Evolutionary conservation across 1,140 invertebrate species (phyloP), one percentile per base, ranked within the genome.

Genomic region (Drosophila asahinai): DNA sequence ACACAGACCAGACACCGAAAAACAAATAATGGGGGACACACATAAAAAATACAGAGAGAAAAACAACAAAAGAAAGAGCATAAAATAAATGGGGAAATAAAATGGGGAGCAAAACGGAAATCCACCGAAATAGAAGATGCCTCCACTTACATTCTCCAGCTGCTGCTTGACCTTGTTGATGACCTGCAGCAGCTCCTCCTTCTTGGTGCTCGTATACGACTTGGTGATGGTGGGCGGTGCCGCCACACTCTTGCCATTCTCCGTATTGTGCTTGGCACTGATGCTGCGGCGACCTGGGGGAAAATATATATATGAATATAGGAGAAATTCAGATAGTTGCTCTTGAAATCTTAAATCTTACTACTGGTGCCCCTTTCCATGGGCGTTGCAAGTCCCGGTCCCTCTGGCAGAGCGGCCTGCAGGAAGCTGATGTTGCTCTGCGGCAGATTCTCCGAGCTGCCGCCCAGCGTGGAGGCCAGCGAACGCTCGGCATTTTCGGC

Each of bases 151-250:
- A 93, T 96, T 98, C 94, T 98, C 97, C 52, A 98, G 93, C 93
- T 98, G 97, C 82, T 96, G 95, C 91, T 97, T 95, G 0, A 97
- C 98, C 93, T 98, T 97, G 89, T 97, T 96, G 91, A 98, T 97
- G 86, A 97, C 95, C 90, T 97, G 95, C 76, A 97, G 95, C 51
- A 98, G 93, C 92, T 98, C 97, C 93, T 98, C 96, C 48, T 97
- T 94, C 81, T 97, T 96, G 64, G 96, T 96, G 5, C 95, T 94
- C 2, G 96, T 95, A 71, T 94, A 89, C 27, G 93, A 94, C 74
- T 94, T 94, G 7, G 94, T 94, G 51, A 94, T 94, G 14, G 94
- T 94, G 15, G 94, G 94, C 40, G 91, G 67, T 3, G 82, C 78
- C 0, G 84, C 73, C 55, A 75, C 73, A 12, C 93, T 91, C 54